Evolutionary conservation across 2,888 invertebrate species (phyloP), one percentile per base, ranked within the genome.

Genomic region (Tryphoninae sp.): DNA sequence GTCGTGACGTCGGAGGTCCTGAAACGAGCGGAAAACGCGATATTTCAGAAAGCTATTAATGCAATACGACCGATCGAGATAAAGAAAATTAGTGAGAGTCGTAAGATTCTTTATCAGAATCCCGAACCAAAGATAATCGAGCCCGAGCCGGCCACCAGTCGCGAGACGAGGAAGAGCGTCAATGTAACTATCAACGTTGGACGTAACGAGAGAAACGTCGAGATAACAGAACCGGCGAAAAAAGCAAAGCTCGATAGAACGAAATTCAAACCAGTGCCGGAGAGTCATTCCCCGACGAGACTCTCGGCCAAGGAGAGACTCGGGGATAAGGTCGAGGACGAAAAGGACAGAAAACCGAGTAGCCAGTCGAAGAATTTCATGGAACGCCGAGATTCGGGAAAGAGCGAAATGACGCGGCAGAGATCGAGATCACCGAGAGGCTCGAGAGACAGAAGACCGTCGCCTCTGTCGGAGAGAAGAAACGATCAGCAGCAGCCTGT

Each of bases 11-110:
- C 96, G 22, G 97, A 97, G 92, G 97, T 98, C 3, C 93, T 98
- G 68, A 97, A 98, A 89, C 94, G 97, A 85, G 98, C 98, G 1
- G 98, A 98, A 92, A 97, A 98, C 90, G 97, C 96, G 0, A 96
- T 98, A 86, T 97, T 98, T 90, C 96, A 97, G 58, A 97, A 98
- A 91, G 96, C 96, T 0, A 96, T 96, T 59, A 96, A 96, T 88
- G 96, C 97, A 0, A 95, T 96, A 62, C 93, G 96, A 78, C 96
- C 96, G 0, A 95, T 96, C 71, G 96, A 96, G 92, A 95, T 95
- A 68, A 96, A 95, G 89, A 96, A 95, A 90, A 95, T 95, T 69
- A 95, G 95, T 84, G 93, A 93, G 78, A 96, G 95, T 86, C 93
- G 95, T n/a, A 93, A 94, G 13, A 95, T 95, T 89, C 90, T 95